Conservation (phyloP, 2,113 vertebrate species). For the Megaceryle torquata region DNA sequence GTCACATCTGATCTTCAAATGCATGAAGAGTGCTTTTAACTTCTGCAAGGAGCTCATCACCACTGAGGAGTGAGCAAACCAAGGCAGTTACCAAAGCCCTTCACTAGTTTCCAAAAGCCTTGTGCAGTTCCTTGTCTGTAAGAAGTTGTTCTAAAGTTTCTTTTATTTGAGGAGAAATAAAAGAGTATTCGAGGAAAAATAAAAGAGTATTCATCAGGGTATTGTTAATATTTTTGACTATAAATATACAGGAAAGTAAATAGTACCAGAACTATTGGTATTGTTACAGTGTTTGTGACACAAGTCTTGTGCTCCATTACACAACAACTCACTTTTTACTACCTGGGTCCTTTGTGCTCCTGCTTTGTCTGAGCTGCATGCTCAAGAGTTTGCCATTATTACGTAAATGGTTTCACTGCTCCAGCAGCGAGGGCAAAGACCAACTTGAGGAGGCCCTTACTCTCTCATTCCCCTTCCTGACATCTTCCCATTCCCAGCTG, state of each 20-base stretch:
- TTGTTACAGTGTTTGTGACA: neutral
- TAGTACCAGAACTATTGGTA: rapidly evolving
- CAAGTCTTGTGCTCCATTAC: rapidly evolving
- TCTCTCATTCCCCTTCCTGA: neutral
- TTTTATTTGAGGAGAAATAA: neutral
- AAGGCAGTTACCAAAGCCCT: neutral
- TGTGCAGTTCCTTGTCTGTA: neutral
- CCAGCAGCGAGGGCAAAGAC: neutral
- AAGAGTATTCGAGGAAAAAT: neutral
- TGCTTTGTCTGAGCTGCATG: neutral
- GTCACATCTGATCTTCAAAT: neutral
- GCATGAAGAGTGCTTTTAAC: neutral
- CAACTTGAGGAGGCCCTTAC: neutral
- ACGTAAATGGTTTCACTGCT: neutral
- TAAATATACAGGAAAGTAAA: neutral
- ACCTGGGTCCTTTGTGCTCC: neutral
- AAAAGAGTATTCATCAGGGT: rapidly evolving
- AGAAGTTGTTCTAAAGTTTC: neutral
- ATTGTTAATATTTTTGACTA: neutral
- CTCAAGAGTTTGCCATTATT: neutral
- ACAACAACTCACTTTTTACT: neutral
- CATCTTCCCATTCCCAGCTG: neutral
- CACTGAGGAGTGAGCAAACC: neutral
- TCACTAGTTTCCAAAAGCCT: neutral
- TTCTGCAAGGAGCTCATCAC: neutral